Conservation (phyloP, 2,113 vertebrate species). For the Cairina moschata region DNA sequence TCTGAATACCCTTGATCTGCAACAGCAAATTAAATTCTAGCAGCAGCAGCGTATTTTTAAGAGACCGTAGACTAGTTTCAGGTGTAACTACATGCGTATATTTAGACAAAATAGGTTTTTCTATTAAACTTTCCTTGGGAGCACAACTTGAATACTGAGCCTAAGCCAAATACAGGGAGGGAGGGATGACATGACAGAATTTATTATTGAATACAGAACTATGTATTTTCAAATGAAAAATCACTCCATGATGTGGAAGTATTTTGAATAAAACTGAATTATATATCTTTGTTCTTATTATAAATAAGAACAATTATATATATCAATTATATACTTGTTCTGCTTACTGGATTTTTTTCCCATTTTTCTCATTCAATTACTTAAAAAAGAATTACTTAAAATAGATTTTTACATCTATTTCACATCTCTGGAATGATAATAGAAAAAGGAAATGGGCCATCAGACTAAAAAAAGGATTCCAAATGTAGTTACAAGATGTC, state of each 20-base stretch:
- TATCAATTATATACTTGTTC: not conserved
- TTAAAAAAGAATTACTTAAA: too few relatives aligned
- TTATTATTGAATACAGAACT: not conserved
- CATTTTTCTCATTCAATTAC: not conserved
- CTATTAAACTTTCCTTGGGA: not conserved
- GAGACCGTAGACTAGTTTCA: not conserved
- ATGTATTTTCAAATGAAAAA: not conserved
- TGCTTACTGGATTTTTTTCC: not conserved
- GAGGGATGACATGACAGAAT: not conserved
- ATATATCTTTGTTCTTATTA: not conserved
- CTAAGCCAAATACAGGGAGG: not conserved
- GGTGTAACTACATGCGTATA: not conserved
- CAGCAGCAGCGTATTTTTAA: not conserved
- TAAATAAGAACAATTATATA: too few relatives aligned
- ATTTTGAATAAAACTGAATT: not conserved
- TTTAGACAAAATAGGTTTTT: not conserved
- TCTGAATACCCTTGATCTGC: not conserved
- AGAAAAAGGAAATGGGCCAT: not conserved
- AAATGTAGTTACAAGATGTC: not conserved
- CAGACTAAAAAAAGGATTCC: not conserved
- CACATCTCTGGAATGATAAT: not conserved
- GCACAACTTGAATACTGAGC: not conserved
- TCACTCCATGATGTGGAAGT: not conserved
- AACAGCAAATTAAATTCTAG: not conserved
- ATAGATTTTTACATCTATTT: constrained; percentile 29